phyloP scores from a whole-genome alignment of 2,113 vertebrate species.

The Vidua chalybeata region DNA sequence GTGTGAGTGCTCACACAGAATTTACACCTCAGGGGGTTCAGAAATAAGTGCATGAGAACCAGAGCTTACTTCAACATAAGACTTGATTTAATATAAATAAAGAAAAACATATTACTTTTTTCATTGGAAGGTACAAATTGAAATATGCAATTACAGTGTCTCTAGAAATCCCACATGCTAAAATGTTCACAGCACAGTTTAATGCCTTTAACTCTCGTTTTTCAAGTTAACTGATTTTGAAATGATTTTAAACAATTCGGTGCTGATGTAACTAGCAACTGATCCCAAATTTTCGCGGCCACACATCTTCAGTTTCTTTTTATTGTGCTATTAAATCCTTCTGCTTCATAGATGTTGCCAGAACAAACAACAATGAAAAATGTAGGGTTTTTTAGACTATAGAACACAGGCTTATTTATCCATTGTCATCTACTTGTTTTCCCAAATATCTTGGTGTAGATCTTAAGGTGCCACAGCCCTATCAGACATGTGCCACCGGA shows the following conservation, averaged over 20 bases:
- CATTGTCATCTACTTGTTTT: not conserved
- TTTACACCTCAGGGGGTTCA: not conserved
- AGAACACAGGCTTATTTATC: not conserved
- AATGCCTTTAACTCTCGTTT: not conserved
- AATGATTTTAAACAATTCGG: not conserved
- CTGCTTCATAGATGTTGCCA: conserved; percentile 7
- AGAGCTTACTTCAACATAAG: not conserved
- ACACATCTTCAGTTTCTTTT: not conserved
- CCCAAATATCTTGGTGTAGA: not conserved
- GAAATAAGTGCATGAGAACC: not conserved
- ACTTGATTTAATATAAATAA: not conserved
- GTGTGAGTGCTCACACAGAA: not conserved
- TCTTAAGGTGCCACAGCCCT: not conserved
- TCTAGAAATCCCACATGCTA: not conserved
- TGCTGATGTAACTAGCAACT: not conserved
- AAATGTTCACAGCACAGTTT: not conserved
- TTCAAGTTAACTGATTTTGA: conserved; percentile 18
- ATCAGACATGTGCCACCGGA: not conserved
- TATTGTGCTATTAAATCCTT: conserved; percentile 13
- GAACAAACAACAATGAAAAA: conserved; percentile 25
- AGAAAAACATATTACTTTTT: not conserved
- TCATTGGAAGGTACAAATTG: not conserved
- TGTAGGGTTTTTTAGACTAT: not conserved
- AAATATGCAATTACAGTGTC: not conserved
- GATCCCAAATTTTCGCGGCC: not conserved